Evolutionary conservation across 1,140 invertebrate species (phyloP).

Genomic region (Anadara kagoshimensis): DNA sequence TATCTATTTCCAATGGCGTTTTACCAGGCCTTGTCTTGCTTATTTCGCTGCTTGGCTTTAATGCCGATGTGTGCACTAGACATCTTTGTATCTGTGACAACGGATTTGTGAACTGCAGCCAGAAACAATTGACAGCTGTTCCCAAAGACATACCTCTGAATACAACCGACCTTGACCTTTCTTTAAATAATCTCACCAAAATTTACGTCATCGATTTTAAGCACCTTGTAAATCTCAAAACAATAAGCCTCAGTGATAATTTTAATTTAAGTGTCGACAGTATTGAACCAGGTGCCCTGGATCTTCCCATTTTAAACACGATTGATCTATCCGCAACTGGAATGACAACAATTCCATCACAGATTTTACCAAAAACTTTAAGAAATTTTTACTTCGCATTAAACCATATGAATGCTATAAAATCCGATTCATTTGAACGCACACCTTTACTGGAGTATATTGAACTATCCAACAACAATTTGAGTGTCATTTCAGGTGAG

Average conservation of each 20-base stretch:
- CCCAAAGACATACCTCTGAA: not conserved
- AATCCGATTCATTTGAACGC: conserved; percentile 21
- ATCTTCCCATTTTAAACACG: conserved; percentile 29
- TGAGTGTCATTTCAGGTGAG: conserved; percentile 20
- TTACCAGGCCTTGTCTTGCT: too few species aligned
- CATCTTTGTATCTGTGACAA: too few species aligned
- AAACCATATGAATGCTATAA: conserved; percentile 26
- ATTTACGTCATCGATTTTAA: conserved; percentile 1
- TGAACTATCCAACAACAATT: conserved; percentile 25
- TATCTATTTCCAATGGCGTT: too few species aligned
- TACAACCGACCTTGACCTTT: not conserved
- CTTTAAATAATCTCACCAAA: not conserved
- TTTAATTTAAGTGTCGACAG: conserved; percentile 3
- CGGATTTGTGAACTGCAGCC: not conserved
- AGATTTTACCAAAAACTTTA: conserved; percentile 31
- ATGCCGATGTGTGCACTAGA: too few species aligned
- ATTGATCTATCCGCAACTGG: conserved; percentile 24
- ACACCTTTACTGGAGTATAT: conserved; percentile 27
- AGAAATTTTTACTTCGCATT: conserved; percentile 19
- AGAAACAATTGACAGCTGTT: not conserved
- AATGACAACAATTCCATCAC: conserved; percentile 35
- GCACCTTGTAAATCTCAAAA: not conserved
- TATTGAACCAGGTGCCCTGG: conserved; percentile 37
- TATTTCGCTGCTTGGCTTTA: too few species aligned
- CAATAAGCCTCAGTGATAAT: not conserved